These are phyloP conservation scores for Marmota flaviventris DNA, from an alignment of 2,113 vertebrate species.

Conservation along the genomic window DNA sequence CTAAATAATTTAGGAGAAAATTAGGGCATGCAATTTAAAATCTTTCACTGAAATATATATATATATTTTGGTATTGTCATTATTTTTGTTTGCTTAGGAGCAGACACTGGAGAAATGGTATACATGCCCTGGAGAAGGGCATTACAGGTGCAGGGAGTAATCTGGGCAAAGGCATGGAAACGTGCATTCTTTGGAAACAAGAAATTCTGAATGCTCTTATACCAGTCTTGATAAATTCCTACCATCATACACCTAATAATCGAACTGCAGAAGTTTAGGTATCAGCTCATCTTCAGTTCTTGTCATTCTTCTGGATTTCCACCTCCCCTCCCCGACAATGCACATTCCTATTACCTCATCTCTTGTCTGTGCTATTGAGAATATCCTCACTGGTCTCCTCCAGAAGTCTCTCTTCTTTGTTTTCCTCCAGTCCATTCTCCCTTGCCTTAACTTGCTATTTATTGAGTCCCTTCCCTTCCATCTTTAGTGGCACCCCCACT, in stretches of 20 bases:
- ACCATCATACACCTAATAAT: not conserved
- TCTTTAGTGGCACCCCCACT: not conserved
- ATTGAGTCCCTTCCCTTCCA: not conserved
- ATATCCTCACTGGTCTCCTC: not conserved
- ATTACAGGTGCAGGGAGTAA: accelerated
- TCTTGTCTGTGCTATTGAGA: not conserved
- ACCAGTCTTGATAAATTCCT: not conserved
- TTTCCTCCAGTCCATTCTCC: not conserved
- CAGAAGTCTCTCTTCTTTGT: not conserved
- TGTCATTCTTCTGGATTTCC: too few species aligned
- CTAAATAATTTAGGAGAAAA: not conserved
- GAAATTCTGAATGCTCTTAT: not conserved
- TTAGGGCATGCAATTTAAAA: not conserved
- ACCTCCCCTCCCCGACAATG: accelerated
- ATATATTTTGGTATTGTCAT: not conserved
- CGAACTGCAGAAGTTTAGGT: not conserved
- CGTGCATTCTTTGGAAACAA: not conserved
- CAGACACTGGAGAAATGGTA: not conserved
- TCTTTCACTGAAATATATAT: not conserved
- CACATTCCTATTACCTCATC: not conserved
- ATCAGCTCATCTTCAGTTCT: accelerated
- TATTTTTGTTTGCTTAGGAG: not conserved
- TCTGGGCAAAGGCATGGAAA: not conserved
- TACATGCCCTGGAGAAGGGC: not conserved
- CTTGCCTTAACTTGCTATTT: not conserved